Conservation (phyloP, 2,888 invertebrate species). For the Subacronicta megacephala region DNA sequence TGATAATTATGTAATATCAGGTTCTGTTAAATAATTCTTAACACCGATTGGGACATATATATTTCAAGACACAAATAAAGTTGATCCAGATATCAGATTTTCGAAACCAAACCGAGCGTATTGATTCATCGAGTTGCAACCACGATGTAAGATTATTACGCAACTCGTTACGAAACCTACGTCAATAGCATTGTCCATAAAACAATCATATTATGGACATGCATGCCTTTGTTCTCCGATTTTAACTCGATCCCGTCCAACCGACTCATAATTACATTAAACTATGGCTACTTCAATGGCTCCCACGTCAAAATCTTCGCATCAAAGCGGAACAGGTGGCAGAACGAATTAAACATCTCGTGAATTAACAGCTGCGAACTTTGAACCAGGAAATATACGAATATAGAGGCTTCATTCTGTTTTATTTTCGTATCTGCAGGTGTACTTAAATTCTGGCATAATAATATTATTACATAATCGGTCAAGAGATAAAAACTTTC, state of each 20-base stretch:
- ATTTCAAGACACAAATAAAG: constrained; percentile 27
- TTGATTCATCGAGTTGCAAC: constrained; percentile 41
- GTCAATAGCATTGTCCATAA: constrained; percentile 42
- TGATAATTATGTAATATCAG: not conserved
- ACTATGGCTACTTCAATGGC: constrained; percentile 24
- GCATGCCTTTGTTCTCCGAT: constrained; percentile 27
- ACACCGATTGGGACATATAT: constrained; percentile 5
- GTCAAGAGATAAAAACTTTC: too few species aligned
- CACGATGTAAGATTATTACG: constrained; percentile 28
- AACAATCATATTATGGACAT: constrained; percentile 39
- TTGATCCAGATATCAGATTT: constrained; percentile 50
- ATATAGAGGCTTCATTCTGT: not conserved
- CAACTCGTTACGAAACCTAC: constrained; percentile 34
- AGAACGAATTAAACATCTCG: constrained; percentile 40
- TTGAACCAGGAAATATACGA: constrained; percentile 13
- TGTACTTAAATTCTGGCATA: too few species aligned
- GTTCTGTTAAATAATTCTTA: constrained; percentile 6
- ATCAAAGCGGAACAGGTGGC: constrained; percentile 22
- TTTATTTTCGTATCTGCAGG: not conserved
- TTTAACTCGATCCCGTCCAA: constrained; percentile 33
- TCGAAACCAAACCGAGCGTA: constrained; percentile 40
- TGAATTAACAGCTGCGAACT: constrained; percentile 15
- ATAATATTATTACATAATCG: too few species aligned
- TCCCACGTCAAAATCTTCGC: constrained; percentile 25
- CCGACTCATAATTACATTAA: constrained; percentile 34